Evolutionary conservation across 2,113 vertebrate species (phyloP), one percentile per base, ranked within the genome.

Genomic region (Calyptommatus sinebrachiatus): DNA sequence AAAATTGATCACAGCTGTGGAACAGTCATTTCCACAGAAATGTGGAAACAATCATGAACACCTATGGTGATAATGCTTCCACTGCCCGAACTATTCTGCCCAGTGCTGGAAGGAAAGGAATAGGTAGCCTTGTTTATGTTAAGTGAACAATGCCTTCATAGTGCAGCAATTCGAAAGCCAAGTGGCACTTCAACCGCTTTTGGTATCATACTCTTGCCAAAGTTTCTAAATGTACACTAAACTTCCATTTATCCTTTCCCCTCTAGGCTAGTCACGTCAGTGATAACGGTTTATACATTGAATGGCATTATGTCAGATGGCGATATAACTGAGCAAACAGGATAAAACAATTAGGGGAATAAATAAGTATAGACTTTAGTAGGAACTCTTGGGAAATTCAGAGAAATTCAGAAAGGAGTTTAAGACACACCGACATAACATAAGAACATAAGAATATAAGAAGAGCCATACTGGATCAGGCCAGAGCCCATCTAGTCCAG

Each of bases 31-130:
- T 75, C 41, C 65, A 76, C 24, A 45, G 53, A 76, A 81, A 76
- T 81, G 53, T 81, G 79, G 79, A 81, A 81, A 76, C 53, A 67
- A 81, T 81, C 73, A 81, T 76, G 79, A 76, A 81, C 79, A 81
- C 79, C 79, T 81, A 81, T 48, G 66, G 79, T 76, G 73, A 81
- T 76, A 81, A 81, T 81, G 53, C 66, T 76, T 76, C 66, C 73
- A 75, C 41, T 22, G 66, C 67, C 79, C 62, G 66, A 70, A 62
- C 65, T 28, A 45, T 69, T 81, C 73, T 50, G 12, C 70, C 79
- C 79, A 29, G 28, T 62, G 53, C 69, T 70, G 26, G 66, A 62
- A 66, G 68, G 41, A 75, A 41, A 60, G 66, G 41, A 81, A 81
- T 76, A 70, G 66, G 73, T 76, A 48, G 60, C 66, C 65, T 62